Base-by-base conservation (phyloP, 2,888 invertebrate genomes). In the Cabera pusaria region DNA sequence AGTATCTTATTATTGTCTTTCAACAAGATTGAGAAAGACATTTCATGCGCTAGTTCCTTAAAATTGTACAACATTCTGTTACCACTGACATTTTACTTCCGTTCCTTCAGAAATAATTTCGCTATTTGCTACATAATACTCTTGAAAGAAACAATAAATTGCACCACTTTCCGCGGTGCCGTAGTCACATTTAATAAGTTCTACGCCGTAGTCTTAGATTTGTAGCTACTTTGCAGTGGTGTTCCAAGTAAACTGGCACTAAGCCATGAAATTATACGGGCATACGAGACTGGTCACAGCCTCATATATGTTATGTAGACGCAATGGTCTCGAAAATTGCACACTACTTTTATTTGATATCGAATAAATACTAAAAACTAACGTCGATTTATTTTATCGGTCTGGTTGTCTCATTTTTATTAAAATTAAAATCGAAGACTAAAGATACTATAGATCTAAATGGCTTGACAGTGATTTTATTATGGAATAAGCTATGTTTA, bases 181-280 rank as follows among this genome's bases (percentile, higher is more conserved):
- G 33, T 14, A 18, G 27, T 24, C 28, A 21, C 33, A 19, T 34
- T 29, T 34, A 34, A 40, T 34, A 40, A 34, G 29, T 29, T 40
- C 24, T 34, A 28, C 24, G 19, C 27, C 39, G 23, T 29, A 34
- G 24, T 40, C 28, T 40, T 34, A 20, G 34, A 40, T 34, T 34
- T 34, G 40, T 40, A 7, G 33, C 23, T 24, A 25, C 40, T 6
- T 32, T 28, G 40, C 41, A 36, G 34, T 31, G 16, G 21, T 28
- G 37, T 28, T 34, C 29, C 34, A 37, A 32, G 37, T 33, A 31
- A 36, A 43, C 44, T 47, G 50, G 46, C 44, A 46, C 42, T 39
- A 42, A 36, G 44, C 44, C 39, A 46, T 44, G 19, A 47, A 50
- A 46, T 44, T 42, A 37, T 44, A 50, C 34, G 44, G 42, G 21